Evolutionary conservation across 2,888 invertebrate genomes (phyloP), one percentile per base, ranked within the genome.

Genomic region (Drosophila paucipuncta): DNA sequence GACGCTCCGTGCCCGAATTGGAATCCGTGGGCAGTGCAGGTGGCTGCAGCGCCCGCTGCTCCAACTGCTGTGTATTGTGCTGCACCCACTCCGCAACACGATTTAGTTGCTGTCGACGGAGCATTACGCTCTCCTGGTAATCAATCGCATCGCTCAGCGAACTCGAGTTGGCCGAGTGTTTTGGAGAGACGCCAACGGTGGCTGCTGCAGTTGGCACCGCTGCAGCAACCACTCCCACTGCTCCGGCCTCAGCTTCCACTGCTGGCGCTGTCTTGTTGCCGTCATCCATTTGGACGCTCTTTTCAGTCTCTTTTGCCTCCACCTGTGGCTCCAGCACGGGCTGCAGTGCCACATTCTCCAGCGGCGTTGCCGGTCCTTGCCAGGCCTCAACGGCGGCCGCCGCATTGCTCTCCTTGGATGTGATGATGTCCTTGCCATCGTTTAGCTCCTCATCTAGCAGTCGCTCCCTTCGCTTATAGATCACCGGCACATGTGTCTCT

Each of bases 41-140:
- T 53, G 73, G 85, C 25, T 88, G 90, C 30, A 90, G 55, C 11
- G 81, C 73, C 2, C 89, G 80, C 33, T 93, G 91, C 64, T 93
- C 91, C 76, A 91, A 94, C 94, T 89, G 95, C 92, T 94, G 94
- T 2, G 94, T 92, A 84, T 95, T 96, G 81, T 95, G 95, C 91
- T 96, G 95, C 28, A 97, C 96, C 97, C 97, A 97, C 84, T 97
- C 96, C 0, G 96, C 96, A 16, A 97, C 96, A 80, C 96, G 94
- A 28, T 95, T 95, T 76, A 96, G 89, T 73, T 96, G 96, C 74
- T 95, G 95, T 31, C 95, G 94, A 64, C 95, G 94, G 66, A 95
- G 82, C 77, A 95, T 83, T 2, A 95, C 95, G 41, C 91, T 93
- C 80, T 93, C 94, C 77, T 93, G 93, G 16, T 93, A 88, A 68